Evolutionary conservation across 2,888 invertebrate species (phyloP), one percentile per base, ranked within the genome.

Genomic region (Apamea crenata): DNA sequence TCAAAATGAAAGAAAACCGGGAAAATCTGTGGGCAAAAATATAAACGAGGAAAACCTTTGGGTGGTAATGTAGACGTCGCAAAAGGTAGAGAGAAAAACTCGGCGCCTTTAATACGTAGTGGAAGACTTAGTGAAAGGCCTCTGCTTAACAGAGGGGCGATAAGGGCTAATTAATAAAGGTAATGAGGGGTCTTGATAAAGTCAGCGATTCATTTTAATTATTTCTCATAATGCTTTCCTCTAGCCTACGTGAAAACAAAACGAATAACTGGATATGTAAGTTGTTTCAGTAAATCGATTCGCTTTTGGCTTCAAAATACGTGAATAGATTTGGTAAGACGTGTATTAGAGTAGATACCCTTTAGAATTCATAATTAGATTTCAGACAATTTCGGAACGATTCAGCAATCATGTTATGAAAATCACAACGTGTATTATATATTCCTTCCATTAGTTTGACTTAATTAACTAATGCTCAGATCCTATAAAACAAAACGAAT

Each of bases 141-240:
- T 77, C 71, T 81, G 36, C 70, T 47, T 53, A 71, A 67, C 61
- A 67, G 47, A 76, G 53, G 53, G 67, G 29, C 29, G 71, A 61
- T 71, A 71, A 77, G 77, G 12, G 36, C 61, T 81, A 72, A 81
- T 82, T 81, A 82, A 77, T 71, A 81, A 75, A 67, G 53, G 44
- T 76, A 82, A 75, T 71, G 25, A 75, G 44, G 36, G 50, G 40
- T 21, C 70, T 67, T 56, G 61, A 63, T 69, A 36, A 71, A 66
- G 32, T 44, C 32, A 70, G 50, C 32, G 7, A 66, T 81, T 59
- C 12, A 70, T 66, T 81, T 81, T 59, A 36, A 76, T 76, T 75
- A 73, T 81, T 66, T 70, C 10, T 29, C 53, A 44, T 59, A 53
- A 40, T 72, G 56, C 18, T 47, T 74, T 65, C n/a, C 36, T n/a